A percentile compares a stretch with the other conserved stretches of the same genome.
phyloP scores from a whole-genome alignment of 2,113 vertebrate genomes.

The Pleuronectes platessa region DNA sequence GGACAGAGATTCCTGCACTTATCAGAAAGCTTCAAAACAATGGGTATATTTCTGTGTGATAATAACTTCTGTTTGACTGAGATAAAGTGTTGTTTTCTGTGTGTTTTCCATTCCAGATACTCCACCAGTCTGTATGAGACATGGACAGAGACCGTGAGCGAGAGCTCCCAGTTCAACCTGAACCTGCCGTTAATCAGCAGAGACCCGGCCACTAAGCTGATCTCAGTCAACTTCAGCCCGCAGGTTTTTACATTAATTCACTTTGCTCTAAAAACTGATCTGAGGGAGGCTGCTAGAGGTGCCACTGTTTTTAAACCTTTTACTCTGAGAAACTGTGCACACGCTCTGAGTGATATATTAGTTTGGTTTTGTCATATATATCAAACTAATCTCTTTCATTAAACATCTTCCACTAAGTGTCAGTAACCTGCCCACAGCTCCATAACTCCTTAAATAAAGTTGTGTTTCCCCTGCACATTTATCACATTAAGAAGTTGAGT shows the following conservation, averaged over 20 bases:
- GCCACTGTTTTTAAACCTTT: neutral
- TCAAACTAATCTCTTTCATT: conserved; percentile 20
- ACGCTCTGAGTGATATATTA: conserved; percentile 8
- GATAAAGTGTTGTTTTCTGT: conserved; percentile 2
- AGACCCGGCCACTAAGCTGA: conserved; percentile 81
- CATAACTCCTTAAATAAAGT: neutral
- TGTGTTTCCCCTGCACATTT: neutral
- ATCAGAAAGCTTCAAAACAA: no score
- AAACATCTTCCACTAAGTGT: conserved; percentile 3
- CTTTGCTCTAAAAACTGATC: neutral
- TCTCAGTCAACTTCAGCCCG: conserved; percentile 66
- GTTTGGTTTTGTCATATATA: neutral
- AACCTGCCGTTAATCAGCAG: conserved; percentile 83
- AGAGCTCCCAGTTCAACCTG: conserved; percentile 89
- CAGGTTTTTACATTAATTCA: conserved; percentile 80
- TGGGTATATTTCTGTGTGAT: conserved; percentile 9
- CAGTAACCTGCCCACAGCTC: neutral
- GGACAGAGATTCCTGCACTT: no score
- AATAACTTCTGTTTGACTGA: conserved; percentile 4
- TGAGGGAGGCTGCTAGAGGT: neutral
- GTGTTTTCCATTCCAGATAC: conserved; percentile 78
- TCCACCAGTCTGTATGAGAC: conserved; percentile 80
- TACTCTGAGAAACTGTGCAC: neutral
- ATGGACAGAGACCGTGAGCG: conserved; percentile 88
- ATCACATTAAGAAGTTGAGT: conserved; percentile 1